Conservation (phyloP, 2,113 vertebrate species). For the Motacilla tschutschensis region DNA sequence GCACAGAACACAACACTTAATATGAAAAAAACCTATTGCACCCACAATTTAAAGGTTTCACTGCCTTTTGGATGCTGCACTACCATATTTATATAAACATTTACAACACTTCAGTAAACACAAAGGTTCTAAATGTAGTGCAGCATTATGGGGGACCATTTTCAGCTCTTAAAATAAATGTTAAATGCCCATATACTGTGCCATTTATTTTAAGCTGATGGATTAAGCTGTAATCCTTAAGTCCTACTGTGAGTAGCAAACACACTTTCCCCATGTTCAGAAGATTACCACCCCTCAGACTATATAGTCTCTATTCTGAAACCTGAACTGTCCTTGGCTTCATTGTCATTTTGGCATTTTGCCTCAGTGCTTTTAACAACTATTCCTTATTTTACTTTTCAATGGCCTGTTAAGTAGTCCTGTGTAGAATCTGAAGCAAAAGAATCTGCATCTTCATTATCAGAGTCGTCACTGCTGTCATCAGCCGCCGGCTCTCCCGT, state of each 20-base stretch:
- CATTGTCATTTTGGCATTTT: background rate
- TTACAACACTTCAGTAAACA: conserved; percentile 81
- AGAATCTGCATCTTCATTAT: conserved; percentile 97
- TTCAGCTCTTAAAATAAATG: conserved; percentile 59
- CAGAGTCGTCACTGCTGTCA: conserved; percentile 94
- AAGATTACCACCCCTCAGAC: conserved; percentile 5
- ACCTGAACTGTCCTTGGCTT: conserved; percentile 32
- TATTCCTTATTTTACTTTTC: background rate
- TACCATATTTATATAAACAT: conserved; percentile 78
- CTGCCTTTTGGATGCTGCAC: conserved; percentile 73
- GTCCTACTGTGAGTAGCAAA: conserved; percentile 9
- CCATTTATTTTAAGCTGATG: conserved; percentile 51
- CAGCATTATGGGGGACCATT: conserved; percentile 66
- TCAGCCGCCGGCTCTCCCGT: conserved; percentile 91
- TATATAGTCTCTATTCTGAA: background rate
- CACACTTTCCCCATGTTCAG: background rate
- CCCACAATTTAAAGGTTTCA: conserved; percentile 84
- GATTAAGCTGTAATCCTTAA: conserved; percentile 7
- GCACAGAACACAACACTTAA: conserved; percentile 72
- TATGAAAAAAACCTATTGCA: conserved; percentile 73
- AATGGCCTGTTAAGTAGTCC: conserved; percentile 95
- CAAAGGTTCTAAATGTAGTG: conserved; percentile 78
- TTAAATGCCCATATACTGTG: conserved; percentile 43
- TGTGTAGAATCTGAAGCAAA: conserved; percentile 97
- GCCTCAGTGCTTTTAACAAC: conserved; percentile 25